Percentiles rank a stretch among this genome's conserved stretches.
These are phyloP conservation scores for Phymorhynchus buccinoides DNA, from an alignment of 1,140 invertebrate species.

Conservation along the genomic window DNA sequence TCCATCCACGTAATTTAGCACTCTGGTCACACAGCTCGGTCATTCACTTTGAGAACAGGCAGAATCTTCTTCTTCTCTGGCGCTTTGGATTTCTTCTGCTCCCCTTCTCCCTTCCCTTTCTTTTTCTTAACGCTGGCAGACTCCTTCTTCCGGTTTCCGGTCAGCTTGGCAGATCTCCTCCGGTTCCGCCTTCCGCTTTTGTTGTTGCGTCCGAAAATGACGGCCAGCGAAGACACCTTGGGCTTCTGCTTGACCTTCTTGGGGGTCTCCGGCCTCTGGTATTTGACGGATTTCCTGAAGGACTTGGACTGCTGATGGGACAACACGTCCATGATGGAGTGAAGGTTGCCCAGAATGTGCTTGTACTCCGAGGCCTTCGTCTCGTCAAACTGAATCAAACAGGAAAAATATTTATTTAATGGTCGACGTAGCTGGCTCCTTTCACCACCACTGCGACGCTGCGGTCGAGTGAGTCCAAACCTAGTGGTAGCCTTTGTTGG, in stretches of 20 bases:
- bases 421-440: no score
- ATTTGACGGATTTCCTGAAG: conserved; percentile 57
- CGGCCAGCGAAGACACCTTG: conserved; percentile 59
- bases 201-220: conserved; percentile 59
- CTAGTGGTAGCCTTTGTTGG: no score
- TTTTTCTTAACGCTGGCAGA: conserved; percentile 14
- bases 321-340: conserved; percentile 52
- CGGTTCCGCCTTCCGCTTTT: conserved; percentile 7
- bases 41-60: conserved; percentile 34
- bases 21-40: neutral
- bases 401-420: neutral
- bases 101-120: neutral
- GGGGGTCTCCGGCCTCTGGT: conserved; percentile 45
- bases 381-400: conserved; percentile 45
- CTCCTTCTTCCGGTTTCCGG: neutral
- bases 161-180: neutral
- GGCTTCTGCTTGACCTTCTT: conserved; percentile 35
- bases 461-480: no score
- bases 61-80: neutral
- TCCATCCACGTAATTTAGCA: no score
- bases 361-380: conserved; percentile 52
- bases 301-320: conserved; percentile 57
- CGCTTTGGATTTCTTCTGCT: conserved; percentile 15
- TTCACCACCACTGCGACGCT: no score
- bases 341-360: conserved; percentile 47